phyloP scores from a whole-genome alignment of 2,113 vertebrate species.

The Semnornis frantzii region DNA sequence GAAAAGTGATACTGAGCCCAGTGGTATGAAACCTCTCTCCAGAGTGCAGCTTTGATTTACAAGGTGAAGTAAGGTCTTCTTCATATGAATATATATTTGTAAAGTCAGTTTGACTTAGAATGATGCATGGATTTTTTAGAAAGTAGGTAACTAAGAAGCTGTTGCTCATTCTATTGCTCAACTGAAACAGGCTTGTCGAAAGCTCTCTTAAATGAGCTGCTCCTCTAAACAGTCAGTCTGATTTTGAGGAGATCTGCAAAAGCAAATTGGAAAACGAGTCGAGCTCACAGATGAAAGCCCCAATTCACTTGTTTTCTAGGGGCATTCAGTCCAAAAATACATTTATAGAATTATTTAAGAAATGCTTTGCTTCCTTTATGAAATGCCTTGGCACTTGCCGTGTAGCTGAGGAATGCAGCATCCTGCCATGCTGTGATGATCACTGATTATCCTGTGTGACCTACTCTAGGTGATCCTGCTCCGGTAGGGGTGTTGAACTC shows the following conservation, averaged over 20 bases:
- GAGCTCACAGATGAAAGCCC: constrained; percentile 33
- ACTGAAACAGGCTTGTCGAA: neutral
- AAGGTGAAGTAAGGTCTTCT: constrained; percentile 70
- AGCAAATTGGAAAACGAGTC: neutral
- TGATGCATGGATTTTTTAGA: neutral
- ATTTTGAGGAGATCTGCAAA: constrained; percentile 8
- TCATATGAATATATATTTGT: neutral
- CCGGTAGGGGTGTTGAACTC: too few species aligned
- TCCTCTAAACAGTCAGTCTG: neutral
- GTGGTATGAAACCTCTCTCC: constrained; percentile 49
- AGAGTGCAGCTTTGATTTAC: constrained; percentile 70
- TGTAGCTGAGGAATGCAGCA: neutral
- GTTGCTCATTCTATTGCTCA: neutral
- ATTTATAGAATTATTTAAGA: neutral
- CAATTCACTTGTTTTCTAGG: neutral
- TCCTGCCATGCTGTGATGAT: neutral
- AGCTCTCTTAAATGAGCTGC: neutral
- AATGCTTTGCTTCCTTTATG: neutral
- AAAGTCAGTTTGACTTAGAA: neutral
- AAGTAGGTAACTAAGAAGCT: neutral
- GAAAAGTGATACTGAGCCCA: constrained; percentile 58
- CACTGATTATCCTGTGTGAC: neutral
- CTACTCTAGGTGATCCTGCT: too few species aligned
- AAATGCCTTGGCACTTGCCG: neutral
- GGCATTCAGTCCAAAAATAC: neutral